phyloP scores from a whole-genome alignment of 2,113 vertebrate species.

The Lamprotornis superbus region DNA sequence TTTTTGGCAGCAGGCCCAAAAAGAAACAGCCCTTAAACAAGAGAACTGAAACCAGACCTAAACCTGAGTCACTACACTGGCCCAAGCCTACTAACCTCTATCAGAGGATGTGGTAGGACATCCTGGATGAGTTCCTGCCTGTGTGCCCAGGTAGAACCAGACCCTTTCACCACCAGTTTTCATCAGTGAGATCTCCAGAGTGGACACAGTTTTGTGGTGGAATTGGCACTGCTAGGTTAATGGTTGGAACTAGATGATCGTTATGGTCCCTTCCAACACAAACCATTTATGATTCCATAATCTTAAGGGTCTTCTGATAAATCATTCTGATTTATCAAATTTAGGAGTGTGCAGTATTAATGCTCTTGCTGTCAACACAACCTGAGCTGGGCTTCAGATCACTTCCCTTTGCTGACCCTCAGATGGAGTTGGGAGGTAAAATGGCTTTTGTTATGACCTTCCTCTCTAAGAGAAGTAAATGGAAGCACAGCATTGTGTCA shows the following conservation, averaged over 20 bases:
- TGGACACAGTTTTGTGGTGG: neutral
- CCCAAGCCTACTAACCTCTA: neutral
- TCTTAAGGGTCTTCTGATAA: neutral
- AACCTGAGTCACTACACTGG: fast-evolving
- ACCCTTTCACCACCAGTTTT: neutral
- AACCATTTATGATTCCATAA: neutral
- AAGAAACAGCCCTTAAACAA: neutral
- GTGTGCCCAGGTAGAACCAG: neutral
- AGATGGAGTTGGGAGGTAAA: neutral
- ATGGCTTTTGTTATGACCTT: neutral
- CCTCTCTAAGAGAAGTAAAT: conserved; percentile 48
- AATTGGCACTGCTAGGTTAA: neutral
- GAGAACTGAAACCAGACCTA: neutral
- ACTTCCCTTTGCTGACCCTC: neutral
- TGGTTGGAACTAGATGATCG: fast-evolving
- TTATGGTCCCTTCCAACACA: neutral
- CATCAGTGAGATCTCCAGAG: neutral
- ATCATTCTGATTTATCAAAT: neutral
- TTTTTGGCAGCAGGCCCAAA: neutral
- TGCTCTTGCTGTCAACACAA: neutral
- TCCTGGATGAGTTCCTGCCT: no score
- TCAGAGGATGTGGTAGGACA: fast-evolving
- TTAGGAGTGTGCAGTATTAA: neutral
- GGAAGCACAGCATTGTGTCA: neutral
- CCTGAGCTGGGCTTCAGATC: neutral